Base-by-base conservation (phyloP, 1,140 invertebrate species). In the Lethocerus indicus region DNA sequence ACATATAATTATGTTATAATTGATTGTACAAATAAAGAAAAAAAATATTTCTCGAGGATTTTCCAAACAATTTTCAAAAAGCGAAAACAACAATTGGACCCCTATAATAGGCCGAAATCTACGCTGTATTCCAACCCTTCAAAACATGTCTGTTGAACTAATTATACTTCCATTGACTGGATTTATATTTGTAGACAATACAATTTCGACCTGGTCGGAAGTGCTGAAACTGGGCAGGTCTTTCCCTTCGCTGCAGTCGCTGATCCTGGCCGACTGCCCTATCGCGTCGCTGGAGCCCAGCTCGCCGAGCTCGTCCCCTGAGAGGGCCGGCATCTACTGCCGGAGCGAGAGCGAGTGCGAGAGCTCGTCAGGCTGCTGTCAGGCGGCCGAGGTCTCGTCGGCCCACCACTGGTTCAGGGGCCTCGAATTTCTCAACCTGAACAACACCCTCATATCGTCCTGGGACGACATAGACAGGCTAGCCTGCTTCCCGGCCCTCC, bases 401-500 rank as follows among this genome's bases (percentile, higher is more conserved):
- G 64, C 74, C 3, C 75, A 77, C 48, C 65, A 70, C 58, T 63
- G 65, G 47, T 85, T 78, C 64, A 74, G 74, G 36, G 74, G 74
- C 57, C 68, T 91, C 32, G 71, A 77, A 59, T 78, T 82, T 63
- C 68, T 94, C 9, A 91, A 90, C 63, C 68, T 94, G 16, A 89
- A 86, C 61, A 84, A 84, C 46, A 87, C 85, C 0, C 69, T 79
- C 21, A 63, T 95, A 24, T 71, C 76, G 13, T 79, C 79, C 12
- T 93, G 90, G 89, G 78, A 84, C 57, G 87, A 92, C 58, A 78
- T 94, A 43, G 86, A 91, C 57, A 71, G 78, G 55, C 69, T 95
- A 29, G 77, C 82, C 18, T 74, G 75, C 51, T 90, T 91, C 66
- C 84, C 85, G 0, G 71, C 74, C 14, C 66, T 94, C n/a, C 76